Evolutionary conservation across 2,113 vertebrate species (phyloP).

Genomic region (Corythornis cristatus): DNA sequence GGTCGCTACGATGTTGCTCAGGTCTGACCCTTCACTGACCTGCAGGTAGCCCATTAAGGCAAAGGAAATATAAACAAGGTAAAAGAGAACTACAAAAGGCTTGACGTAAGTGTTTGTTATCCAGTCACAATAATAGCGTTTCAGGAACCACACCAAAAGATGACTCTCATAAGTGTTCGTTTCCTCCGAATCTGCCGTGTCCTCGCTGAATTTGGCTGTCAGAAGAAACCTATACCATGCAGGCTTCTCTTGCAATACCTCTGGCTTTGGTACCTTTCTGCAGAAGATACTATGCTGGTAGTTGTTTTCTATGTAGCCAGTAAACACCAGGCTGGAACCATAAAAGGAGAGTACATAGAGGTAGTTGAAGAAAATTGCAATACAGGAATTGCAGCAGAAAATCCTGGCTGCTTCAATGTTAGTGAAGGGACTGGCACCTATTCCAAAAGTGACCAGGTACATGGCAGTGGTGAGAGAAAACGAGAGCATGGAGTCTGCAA

Average conservation of each 20-base stretch:
- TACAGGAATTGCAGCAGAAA: constrained; percentile 95
- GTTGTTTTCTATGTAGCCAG: constrained; percentile 97
- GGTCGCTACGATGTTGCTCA: constrained; percentile 94
- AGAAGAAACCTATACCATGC: constrained; percentile 97
- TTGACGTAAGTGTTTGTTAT: constrained; percentile 99
- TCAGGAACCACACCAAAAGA: constrained; percentile 95
- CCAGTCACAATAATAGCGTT: constrained; percentile 98
- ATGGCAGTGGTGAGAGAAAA: constrained; percentile 97
- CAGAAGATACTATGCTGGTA: constrained; percentile 99
- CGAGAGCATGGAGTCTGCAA: constrained; percentile 96
- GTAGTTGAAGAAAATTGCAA: constrained; percentile 95
- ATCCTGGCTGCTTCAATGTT: constrained; percentile 98
- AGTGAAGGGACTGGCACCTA: constrained; percentile 98
- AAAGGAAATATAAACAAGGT: constrained; percentile 99
- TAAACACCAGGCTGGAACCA: constrained; percentile 97
- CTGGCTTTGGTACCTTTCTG: constrained; percentile 93
- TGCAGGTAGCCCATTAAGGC: constrained; percentile 99
- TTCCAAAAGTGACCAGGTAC: constrained; percentile 96
- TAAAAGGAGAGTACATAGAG: constrained; percentile 98
- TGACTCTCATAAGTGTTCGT: constrained; percentile 91
- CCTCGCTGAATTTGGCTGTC: constrained; percentile 94
- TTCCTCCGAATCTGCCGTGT: constrained; percentile 80
- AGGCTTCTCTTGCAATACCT: constrained; percentile 91
- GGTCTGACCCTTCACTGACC: constrained; percentile 97
- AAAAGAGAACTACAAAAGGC: constrained; percentile 98